Base-by-base conservation (phyloP, 2,797 vertebrate genomes). In the Gymnodraco acuticeps region DNA sequence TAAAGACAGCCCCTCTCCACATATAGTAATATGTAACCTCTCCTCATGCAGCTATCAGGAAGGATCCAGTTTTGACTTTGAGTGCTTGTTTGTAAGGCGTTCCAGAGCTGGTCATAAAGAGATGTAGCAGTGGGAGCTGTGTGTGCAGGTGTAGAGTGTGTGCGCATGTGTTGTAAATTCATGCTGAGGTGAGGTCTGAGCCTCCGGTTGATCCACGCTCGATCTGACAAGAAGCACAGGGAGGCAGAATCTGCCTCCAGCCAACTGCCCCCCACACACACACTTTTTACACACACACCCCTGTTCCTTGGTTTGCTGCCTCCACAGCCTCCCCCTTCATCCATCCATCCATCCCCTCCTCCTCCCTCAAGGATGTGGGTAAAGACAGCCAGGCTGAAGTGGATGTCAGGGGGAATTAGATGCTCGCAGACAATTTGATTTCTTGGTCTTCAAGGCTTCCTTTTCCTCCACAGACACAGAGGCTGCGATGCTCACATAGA, bases 401-500 rank as follows among this genome's bases (percentile, higher is more conserved):
- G 85, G 78, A 85, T 89, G 92, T 95, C 93, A 77, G 65, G 77
- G 86, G 83, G 93, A 94, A 95, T 95, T 92, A 94, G 83, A 79
- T 58, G 74, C 84, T 75, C 71, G 89, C 89, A 91, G 87, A 92
- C 91, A 93, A 94, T 93, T 90, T 92, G 90, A 95, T 95, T 93
- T 91, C 74, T 91, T 72, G 54, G 82, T 92, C 91, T 94, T 87
- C 73, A 46, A 86, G 68, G 86, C 87, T 85, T 87, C 83, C 74
- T 78, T 52, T 73, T 80, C 67, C 68, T 65, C 65, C 70, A 48
- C 66, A 61, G 27, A 80, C 62, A 50, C 60, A 10, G 55, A 64
- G 65, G 60, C 71, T 70, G 66, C 75, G 73, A 83, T 70, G 52
- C 66, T 81, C 58, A 12, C 75, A 27, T 33, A 51, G 27, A 69